Percentiles rank a stretch among this genome's conserved stretches.
These are phyloP conservation scores for Serripes groenlandicus DNA, from an alignment of 2,888 invertebrate genomes.

Conservation along the genomic window DNA sequence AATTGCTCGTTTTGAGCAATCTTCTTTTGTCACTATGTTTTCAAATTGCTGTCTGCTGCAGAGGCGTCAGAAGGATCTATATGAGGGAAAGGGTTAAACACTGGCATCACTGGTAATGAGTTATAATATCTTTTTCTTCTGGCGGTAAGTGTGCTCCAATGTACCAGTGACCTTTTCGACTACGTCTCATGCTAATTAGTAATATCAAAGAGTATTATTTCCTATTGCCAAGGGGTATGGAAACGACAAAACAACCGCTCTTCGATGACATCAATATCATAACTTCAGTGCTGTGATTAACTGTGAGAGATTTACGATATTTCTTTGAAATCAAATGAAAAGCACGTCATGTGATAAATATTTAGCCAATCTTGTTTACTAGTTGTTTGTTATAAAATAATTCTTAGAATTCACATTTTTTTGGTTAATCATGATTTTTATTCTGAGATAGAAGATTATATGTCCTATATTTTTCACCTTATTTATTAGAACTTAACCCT, in stretches of 20 bases:
- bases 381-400: no score
- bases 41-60: neutral
- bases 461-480: no score
- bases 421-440: no score
- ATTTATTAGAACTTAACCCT: no score
- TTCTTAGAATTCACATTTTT: no score
- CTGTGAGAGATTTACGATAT: no score
- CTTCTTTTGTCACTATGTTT: neutral
- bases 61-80: neutral
- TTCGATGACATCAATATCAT: slow-evolving; percentile 20
- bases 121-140: no score
- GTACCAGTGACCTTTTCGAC: slow-evolving; percentile 15
- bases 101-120: no score
- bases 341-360: no score
- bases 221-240: slow-evolving; percentile 27
- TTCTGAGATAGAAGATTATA: no score
- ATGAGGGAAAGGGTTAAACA: neutral
- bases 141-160: neutral
- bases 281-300: slow-evolving; percentile 5
- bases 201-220: slow-evolving; percentile 25
- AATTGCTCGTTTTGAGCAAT: neutral
- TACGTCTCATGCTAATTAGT: slow-evolving; percentile 12
- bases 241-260: slow-evolving; percentile 6
- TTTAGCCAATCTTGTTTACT: no score
- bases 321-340: no score